Conservation (phyloP, 2,113 vertebrate genomes). For the Scytalopus superciliaris region DNA sequence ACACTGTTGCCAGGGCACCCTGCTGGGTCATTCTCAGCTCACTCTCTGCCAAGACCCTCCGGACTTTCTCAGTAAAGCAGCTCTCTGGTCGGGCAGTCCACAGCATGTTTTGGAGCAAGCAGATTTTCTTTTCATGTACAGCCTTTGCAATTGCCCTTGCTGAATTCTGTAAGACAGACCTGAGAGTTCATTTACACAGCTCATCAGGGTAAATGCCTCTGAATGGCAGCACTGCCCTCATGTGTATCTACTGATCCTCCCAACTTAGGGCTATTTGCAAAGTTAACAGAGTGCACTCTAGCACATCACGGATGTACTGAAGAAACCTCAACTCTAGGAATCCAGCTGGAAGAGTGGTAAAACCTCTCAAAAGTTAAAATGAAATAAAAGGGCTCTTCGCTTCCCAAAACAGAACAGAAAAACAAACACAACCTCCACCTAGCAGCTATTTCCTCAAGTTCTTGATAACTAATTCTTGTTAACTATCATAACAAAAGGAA, state of each 20-base stretch:
- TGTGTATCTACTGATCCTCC: not conserved
- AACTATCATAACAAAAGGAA: not conserved
- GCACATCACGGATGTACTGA: not conserved
- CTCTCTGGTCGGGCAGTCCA: not conserved
- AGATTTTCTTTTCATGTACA: not conserved
- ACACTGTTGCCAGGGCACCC: not conserved
- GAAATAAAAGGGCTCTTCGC: not conserved
- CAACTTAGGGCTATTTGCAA: not conserved
- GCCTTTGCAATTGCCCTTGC: not conserved
- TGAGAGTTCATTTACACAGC: not conserved
- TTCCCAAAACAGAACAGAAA: not conserved
- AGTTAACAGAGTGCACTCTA: not conserved
- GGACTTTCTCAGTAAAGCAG: not conserved
- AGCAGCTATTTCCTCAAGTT: not conserved
- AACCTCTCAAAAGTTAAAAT: not conserved
- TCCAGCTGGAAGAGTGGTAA: not conserved
- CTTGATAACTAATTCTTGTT: not conserved
- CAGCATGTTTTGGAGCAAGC: not conserved
- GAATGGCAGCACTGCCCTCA: not conserved
- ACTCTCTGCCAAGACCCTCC: not conserved
- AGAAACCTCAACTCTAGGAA: not conserved
- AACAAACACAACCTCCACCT: not conserved
- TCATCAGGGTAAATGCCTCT: not conserved
- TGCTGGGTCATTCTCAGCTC: not conserved
- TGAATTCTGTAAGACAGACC: not conserved